Base-by-base conservation (phyloP, 2,797 vertebrate species). In the Salmo trutta region DNA sequence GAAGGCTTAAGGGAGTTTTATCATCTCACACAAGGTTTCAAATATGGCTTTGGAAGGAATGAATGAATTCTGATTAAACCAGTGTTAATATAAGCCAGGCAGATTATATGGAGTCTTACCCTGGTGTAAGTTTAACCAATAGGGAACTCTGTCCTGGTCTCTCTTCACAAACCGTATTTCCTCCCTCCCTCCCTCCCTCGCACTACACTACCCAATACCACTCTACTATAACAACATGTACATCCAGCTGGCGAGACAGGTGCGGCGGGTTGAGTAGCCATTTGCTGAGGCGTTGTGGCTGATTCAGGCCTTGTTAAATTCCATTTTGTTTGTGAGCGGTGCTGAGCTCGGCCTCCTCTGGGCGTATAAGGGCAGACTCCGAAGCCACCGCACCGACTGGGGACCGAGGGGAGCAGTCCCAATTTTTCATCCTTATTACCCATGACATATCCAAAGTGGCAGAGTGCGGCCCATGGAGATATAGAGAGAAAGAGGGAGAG, bases 351-450 rank as follows among this genome's bases (percentile, higher is more conserved):
- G 93, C 79, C 83, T 95, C 90, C 91, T 92, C 90, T 88, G 51
- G 90, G 93, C 85, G 59, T 75, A 90, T 82, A 87, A 91, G 83
- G 88, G 89, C 88, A 64, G 52, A 93, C 86, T 89, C 89, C 81
- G 78, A 80, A 85, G 82, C 82, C 83, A 78, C 83, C 85, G 73
- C 78, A 87, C 87, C n/a, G 89, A 88, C 90, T 70, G 67, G 86
- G 78, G 93, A 83, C 81, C 87, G 80, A 76, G 81, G 91, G 86
- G 88, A 92, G 82, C 84, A 73, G 80, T 85, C 89, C 53, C 94
- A 95, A 96, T 98, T 96, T 96, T 95, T 98, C 96, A 96, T 96
- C 93, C 89, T 97, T 97, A 97, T 96, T 96, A 90, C 75, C 84
- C 81, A 79, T 96, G 96, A 97, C 93, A 89, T 92, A 94, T 95